These are phyloP conservation scores for Carassius auratus DNA, from an alignment of 2,113 vertebrate species.

Conservation along the genomic window DNA sequence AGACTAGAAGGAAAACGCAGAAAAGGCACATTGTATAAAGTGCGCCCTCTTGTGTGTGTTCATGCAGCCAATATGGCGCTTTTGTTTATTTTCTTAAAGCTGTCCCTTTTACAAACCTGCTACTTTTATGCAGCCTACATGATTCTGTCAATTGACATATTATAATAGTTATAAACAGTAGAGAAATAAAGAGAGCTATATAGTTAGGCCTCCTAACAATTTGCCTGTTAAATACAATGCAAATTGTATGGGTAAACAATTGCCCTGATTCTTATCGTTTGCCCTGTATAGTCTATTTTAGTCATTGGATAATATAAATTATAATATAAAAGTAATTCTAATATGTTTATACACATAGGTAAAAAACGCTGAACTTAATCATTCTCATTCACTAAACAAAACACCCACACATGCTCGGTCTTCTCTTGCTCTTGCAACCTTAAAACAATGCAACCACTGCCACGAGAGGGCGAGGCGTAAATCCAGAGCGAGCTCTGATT, in stretches of 20 bases:
- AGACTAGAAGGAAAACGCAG: background rate
- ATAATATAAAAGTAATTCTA: background rate
- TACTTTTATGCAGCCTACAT: too few species aligned
- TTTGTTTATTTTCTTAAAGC: background rate
- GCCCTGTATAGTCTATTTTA: background rate
- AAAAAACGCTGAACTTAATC: too few species aligned
- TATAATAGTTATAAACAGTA: too few species aligned
- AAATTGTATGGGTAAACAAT: background rate
- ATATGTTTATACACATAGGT: too few species aligned
- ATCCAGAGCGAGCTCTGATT: constrained; percentile 52
- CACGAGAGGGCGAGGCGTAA: constrained; percentile 29
- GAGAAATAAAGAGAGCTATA: too few species aligned
- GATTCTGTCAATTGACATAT: background rate
- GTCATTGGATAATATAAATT: background rate
- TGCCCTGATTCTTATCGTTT: background rate
- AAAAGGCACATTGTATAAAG: constrained; percentile 2
- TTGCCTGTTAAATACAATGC: constrained; percentile 16
- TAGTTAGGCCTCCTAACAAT: background rate
- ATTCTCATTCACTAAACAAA: background rate
- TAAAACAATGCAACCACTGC: background rate
- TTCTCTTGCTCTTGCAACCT: background rate
- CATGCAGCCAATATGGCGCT: too few species aligned
- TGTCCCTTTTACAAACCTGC: too few species aligned
- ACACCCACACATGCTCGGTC: background rate
- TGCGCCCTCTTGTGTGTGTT: constrained; percentile 64